These are phyloP conservation scores for Oenanthe melanoleuca DNA, from an alignment of 2,113 vertebrate species.

Conservation along the genomic window DNA sequence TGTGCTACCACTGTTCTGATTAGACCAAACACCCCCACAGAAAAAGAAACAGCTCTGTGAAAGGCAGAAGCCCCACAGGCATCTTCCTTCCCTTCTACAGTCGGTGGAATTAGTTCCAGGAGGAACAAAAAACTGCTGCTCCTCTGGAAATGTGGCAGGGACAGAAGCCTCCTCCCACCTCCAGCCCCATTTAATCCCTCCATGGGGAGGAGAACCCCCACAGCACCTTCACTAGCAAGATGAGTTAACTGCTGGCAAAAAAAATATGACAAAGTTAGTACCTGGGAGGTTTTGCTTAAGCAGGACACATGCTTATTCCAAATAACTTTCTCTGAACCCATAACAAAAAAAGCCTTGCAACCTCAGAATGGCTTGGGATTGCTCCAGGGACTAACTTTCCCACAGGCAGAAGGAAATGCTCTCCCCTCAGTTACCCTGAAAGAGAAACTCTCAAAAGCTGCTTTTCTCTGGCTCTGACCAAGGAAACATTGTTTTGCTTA, in stretches of 20 bases:
- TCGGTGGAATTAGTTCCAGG: background rate
- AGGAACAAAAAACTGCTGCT: background rate
- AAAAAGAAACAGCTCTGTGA: background rate
- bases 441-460: background rate
- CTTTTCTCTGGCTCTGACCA: background rate
- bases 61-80: background rate
- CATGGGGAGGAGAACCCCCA: rapidly evolving
- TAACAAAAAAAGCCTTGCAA: background rate
- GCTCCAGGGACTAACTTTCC: slow-evolving; percentile 24
- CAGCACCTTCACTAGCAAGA: background rate
- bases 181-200: background rate
- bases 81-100: background rate
- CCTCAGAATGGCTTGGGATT: background rate
- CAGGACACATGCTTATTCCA: background rate
- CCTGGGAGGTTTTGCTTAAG: background rate
- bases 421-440: background rate
- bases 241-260: background rate
- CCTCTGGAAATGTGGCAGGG: background rate
- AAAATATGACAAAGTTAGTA: background rate
- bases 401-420: slow-evolving; percentile 17
- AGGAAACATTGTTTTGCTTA: background rate
- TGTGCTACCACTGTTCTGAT: background rate
- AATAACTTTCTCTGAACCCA: background rate
- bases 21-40: background rate
- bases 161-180: background rate